phyloP scores from a whole-genome alignment of 2,797 vertebrate genomes.

The Muscicapa striata region DNA sequence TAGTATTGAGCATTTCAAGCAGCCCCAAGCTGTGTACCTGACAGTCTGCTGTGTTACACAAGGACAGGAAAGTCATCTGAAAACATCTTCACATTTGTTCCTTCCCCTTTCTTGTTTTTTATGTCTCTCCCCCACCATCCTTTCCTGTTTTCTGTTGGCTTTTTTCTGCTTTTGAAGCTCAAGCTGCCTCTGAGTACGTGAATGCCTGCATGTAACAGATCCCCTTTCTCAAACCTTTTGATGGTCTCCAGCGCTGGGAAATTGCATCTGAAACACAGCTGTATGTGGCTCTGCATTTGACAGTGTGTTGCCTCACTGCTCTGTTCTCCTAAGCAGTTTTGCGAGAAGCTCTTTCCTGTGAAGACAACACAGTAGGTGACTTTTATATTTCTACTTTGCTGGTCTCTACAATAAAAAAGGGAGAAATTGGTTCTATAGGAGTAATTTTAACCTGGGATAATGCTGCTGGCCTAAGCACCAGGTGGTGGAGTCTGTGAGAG shows the following conservation, averaged over 20 bases:
- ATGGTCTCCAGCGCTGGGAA: background rate
- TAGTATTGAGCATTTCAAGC: conserved; percentile 26
- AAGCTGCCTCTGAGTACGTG: background rate
- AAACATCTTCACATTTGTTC: background rate
- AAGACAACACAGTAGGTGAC: background rate
- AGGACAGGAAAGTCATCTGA: background rate
- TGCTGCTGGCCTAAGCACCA: background rate
- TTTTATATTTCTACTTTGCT: background rate
- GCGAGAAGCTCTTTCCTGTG: background rate
- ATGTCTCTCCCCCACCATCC: background rate
- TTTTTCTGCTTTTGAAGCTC: background rate
- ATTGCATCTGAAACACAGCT: background rate
- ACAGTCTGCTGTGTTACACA: background rate
- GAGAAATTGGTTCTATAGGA: background rate
- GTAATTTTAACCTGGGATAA: background rate
- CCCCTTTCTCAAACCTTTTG: background rate
- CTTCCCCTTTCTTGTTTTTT: background rate
- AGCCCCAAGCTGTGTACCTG: background rate
- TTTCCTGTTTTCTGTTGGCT: background rate
- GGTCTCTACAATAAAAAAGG: background rate
- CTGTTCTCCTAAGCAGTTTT: background rate
- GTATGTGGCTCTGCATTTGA: background rate
- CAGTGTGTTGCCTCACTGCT: background rate
- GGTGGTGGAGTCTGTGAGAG: background rate
- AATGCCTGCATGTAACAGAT: background rate